Evolutionary conservation across 1,140 invertebrate genomes (phyloP).

Genomic region (Ips typographus): DNA sequence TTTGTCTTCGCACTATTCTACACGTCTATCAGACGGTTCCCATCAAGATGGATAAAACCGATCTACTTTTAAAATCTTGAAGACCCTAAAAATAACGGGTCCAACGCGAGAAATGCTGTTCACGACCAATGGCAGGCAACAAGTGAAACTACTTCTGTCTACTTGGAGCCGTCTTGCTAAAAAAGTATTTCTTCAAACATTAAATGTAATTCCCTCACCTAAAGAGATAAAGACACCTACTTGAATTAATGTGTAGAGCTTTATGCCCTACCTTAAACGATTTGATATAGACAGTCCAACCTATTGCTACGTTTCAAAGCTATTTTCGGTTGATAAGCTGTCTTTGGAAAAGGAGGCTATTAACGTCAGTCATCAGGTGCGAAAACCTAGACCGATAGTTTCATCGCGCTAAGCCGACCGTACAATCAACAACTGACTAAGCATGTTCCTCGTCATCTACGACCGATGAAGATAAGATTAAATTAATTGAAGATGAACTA

Average conservation of each 20-base stretch:
- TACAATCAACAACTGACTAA: constrained; percentile 28
- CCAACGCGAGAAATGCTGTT: constrained; percentile 74
- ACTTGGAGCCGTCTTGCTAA: constrained; percentile 89
- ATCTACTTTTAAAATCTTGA: too few species aligned
- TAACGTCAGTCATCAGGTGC: constrained; percentile 39
- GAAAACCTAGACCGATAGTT: constrained; percentile 35
- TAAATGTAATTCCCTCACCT: constrained; percentile 44
- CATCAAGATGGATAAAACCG: constrained; percentile 59
- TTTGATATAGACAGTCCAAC: constrained; percentile 44
- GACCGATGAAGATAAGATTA: background rate
- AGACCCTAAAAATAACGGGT: constrained; percentile 74
- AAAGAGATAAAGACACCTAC: too few species aligned
- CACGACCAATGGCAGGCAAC: constrained; percentile 69
- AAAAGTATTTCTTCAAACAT: constrained; percentile 79
- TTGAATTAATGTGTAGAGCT: too few species aligned
- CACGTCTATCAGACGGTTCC: constrained; percentile 83
- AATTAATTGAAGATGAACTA: too few species aligned
- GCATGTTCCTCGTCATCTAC: constrained; percentile 11
- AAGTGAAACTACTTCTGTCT: constrained; percentile 78
- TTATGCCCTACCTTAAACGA: too few species aligned
- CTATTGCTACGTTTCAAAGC: constrained; percentile 94
- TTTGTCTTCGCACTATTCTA: constrained; percentile 95
- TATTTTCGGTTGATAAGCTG: constrained; percentile 80
- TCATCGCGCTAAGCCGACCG: background rate
- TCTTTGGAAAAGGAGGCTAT: constrained; percentile 53